Base-by-base conservation (phyloP, 1,140 invertebrate genomes). In the Pygmarrhopalites habei region DNA sequence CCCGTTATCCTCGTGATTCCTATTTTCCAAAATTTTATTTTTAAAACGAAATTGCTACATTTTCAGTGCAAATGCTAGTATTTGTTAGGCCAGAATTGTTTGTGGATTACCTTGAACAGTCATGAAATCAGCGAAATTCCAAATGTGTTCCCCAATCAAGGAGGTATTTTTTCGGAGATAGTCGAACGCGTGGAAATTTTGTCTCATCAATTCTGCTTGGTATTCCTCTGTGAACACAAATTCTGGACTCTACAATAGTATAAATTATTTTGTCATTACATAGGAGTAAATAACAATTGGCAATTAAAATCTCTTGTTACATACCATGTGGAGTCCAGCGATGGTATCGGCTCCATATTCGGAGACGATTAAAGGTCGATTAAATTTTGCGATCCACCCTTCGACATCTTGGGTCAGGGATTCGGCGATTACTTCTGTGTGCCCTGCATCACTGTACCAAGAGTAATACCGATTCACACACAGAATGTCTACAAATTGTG, bases 41-140 rank as follows among this genome's bases (percentile, higher is more conserved):
- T n/a, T n/a, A n/a, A n/a, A n/a, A n/a, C n/a, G n/a, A n/a, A n/a
- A n/a, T n/a, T n/a, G n/a, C n/a, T n/a, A n/a, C n/a, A n/a, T n/a
- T n/a, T n/a, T n/a, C n/a, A n/a, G n/a, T n/a, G n/a, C n/a, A n/a
- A n/a, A n/a, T n/a, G n/a, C n/a, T n/a, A n/a, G n/a, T n/a, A n/a
- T n/a, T n/a, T n/a, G n/a, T n/a, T n/a, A n/a, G n/a, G n/a, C n/a
- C n/a, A n/a, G n/a, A n/a, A n/a, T n/a, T n/a, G n/a, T n/a, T n/a
- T n/a, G n/a, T n/a, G n/a, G n/a, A n/a, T n/a, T 62, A 70, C 68
- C 68, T 59, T 70, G 68, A n/a, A 47, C 58, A 29, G 83, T 84
- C 72, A 80, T 79, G 68, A 84, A 84, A 71, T 84, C 82, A 26
- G 82, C 84, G 77, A 85, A 85, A 68, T 85, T 85, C 83, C 83